Conservation (phyloP, 2,888 invertebrate species). For the Ischnura elegans region DNA sequence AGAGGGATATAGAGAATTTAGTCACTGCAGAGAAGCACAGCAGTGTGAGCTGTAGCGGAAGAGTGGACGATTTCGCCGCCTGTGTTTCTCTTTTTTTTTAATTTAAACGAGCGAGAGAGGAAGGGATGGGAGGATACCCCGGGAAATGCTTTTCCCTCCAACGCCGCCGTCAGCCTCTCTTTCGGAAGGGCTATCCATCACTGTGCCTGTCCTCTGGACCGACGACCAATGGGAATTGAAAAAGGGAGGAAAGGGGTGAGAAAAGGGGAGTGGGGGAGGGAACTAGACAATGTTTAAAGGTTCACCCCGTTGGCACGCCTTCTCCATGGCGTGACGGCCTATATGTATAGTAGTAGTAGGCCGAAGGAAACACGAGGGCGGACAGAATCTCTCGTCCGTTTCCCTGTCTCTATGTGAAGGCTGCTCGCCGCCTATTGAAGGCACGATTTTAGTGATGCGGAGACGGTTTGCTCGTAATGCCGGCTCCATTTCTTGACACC, state of each 20-base stretch:
- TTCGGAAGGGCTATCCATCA: constrained; percentile 26
- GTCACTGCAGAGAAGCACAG: too few relatives aligned
- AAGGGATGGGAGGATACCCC: neutral
- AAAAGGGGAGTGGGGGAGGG: neutral
- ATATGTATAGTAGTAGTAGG: too few relatives aligned
- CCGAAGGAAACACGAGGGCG: too few relatives aligned
- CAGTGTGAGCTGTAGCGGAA: neutral
- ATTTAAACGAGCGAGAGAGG: too few relatives aligned
- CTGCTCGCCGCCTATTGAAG: neutral
- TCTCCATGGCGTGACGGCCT: neutral
- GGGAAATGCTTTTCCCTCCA: neutral
- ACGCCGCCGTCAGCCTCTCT: neutral
- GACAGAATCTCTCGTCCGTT: too few relatives aligned
- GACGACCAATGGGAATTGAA: neutral
- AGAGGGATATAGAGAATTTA: neutral
- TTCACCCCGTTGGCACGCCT: neutral
- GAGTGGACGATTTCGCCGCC: neutral
- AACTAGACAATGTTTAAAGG: neutral
- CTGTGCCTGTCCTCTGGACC: neutral
- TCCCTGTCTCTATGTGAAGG: too few relatives aligned
- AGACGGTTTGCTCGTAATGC: too few relatives aligned
- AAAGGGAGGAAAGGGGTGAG: neutral
- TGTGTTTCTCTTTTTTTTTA: neutral
- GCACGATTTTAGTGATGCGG: neutral
- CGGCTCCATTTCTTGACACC: too few relatives aligned